Conservation (phyloP, 1,140 invertebrate genomes). For the Aleiodes sp. region DNA sequence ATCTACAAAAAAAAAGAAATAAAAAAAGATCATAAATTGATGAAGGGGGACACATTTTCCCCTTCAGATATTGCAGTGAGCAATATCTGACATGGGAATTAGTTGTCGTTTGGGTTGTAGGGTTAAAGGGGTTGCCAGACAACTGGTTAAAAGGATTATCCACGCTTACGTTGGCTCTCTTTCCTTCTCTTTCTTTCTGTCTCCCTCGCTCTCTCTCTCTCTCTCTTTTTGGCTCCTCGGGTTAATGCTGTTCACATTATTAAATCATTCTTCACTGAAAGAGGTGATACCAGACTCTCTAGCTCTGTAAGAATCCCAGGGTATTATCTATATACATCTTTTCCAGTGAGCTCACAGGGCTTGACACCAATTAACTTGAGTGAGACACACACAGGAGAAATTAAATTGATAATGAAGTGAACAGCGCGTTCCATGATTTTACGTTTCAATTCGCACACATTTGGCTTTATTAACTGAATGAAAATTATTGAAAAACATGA, state of each 20-base stretch:
- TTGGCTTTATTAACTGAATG: too few relatives aligned
- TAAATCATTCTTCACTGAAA: conserved; percentile 54
- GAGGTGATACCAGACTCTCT: conserved; percentile 23
- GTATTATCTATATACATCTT: conserved; percentile 8
- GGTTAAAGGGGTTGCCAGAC: conserved; percentile 60
- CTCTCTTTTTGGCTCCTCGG: too few relatives aligned
- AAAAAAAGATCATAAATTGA: conserved; percentile 1
- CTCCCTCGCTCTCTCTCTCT: too few relatives aligned
- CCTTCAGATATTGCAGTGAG: conserved; percentile 25
- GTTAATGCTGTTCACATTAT: conserved; percentile 58
- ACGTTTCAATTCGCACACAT: not conserved
- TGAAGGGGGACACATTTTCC: not conserved
- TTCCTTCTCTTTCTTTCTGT: too few relatives aligned
- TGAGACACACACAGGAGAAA: not conserved
- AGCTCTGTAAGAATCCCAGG: conserved; percentile 4
- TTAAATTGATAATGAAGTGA: not conserved
- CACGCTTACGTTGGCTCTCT: conserved; percentile 49
- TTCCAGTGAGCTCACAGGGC: not conserved
- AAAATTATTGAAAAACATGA: too few relatives aligned
- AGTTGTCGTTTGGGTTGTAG: conserved; percentile 53
- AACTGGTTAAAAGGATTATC: conserved; percentile 63
- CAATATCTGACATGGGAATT: conserved; percentile 54
- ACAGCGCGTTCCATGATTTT: not conserved
- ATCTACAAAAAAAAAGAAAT: not conserved
- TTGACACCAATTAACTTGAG: conserved; percentile 14